Evolutionary conservation across 2,888 invertebrate species (phyloP).

Genomic region (Chromoteleia sp.): DNA sequence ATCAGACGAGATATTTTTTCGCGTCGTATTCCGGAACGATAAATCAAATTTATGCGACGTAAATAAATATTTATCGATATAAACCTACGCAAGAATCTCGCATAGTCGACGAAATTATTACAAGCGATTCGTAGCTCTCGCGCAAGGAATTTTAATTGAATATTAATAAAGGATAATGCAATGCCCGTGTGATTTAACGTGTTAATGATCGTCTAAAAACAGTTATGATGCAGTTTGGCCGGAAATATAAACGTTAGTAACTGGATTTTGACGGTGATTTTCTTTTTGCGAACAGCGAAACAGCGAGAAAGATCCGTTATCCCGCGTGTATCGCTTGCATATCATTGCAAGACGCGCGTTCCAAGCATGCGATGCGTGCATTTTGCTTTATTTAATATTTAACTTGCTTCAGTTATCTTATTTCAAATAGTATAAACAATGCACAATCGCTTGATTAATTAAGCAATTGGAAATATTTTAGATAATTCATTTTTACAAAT

Average conservation of each 20-base stretch:
- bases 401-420: too few relatives aligned
- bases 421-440: too few relatives aligned
- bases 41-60: slow-evolving; percentile 15
- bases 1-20: not conserved
- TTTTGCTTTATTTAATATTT: slow-evolving; percentile 45
- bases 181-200: slow-evolving; percentile 42
- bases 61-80: slow-evolving; percentile 25
- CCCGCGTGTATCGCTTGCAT: slow-evolving; percentile 32
- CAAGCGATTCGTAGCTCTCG: slow-evolving; percentile 26
- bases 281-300: slow-evolving; percentile 49
- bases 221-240: slow-evolving; percentile 53
- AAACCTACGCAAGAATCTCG: slow-evolving; percentile 8
- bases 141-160: slow-evolving; percentile 56
- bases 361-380: slow-evolving; percentile 34
- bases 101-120: slow-evolving; percentile 19
- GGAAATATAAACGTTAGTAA: slow-evolving; percentile 60
- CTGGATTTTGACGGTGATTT: slow-evolving; percentile 62
- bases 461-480: too few relatives aligned
- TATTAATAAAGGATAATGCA: slow-evolving; percentile 48
- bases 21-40: not conserved
- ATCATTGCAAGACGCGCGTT: slow-evolving; percentile 44
- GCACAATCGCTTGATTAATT: too few relatives aligned
- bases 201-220: slow-evolving; percentile 49
- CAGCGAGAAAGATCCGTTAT: slow-evolving; percentile 55
- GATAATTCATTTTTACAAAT: too few relatives aligned